Evolutionary conservation across 2,888 invertebrate species (phyloP).

Genomic region (Anticlea derivata): DNA sequence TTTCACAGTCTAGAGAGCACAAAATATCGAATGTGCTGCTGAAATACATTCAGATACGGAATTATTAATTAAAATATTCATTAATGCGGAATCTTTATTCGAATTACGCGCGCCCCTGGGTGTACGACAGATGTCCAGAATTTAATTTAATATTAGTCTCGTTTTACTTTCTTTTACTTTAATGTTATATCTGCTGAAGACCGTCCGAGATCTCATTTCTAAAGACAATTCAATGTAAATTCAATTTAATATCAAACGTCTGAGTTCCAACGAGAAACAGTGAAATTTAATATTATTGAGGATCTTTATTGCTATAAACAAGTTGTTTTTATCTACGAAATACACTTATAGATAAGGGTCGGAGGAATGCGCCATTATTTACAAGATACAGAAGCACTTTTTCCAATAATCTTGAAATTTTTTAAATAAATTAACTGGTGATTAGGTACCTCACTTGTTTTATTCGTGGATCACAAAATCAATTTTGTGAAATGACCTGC

Average conservation of each 20-base stretch:
- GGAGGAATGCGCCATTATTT: slow-evolving; percentile 1
- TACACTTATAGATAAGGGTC: slow-evolving; percentile 19
- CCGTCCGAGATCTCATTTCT: slow-evolving; percentile 51
- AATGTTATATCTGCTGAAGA: slow-evolving; percentile 62
- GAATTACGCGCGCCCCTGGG: slow-evolving; percentile 50
- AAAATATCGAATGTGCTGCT: slow-evolving; percentile 24
- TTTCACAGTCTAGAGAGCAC: too few species aligned
- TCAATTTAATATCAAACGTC: slow-evolving; percentile 57
- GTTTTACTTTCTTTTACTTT: slow-evolving; percentile 71
- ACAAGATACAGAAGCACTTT: slow-evolving; percentile 2
- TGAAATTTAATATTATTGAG: slow-evolving; percentile 47
- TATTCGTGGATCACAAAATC: too few species aligned
- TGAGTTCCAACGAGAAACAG: slow-evolving; percentile 46
- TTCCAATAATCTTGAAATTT: not conserved
- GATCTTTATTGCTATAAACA: slow-evolving; percentile 48
- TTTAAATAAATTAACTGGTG: too few species aligned
- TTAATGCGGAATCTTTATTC: slow-evolving; percentile 64
- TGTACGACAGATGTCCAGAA: slow-evolving; percentile 76
- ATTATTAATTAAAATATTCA: slow-evolving; percentile 67
- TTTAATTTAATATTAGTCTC: slow-evolving; percentile 71
- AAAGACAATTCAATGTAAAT: slow-evolving; percentile 60
- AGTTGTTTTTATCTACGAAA: slow-evolving; percentile 39
- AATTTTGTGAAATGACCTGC: too few species aligned
- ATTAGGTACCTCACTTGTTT: too few species aligned
- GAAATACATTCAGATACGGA: slow-evolving; percentile 46